Conservation (phyloP, 2,113 vertebrate species). For the Bubalus kerabau region DNA sequence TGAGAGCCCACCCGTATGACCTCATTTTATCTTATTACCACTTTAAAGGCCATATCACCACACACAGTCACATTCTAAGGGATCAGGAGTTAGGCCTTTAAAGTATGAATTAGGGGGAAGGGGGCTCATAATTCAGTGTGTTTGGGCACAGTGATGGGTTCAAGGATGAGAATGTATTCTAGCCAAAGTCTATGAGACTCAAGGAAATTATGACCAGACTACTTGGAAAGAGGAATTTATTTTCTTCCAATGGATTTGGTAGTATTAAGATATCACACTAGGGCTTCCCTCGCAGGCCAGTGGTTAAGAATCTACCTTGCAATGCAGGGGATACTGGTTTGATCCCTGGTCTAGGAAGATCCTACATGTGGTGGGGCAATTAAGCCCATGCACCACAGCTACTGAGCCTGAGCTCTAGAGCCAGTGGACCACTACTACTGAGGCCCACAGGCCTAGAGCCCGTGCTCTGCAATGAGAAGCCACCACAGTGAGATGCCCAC, state of each 20-base stretch:
- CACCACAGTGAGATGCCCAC: background rate
- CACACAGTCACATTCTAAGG: background rate
- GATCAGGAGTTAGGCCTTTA: background rate
- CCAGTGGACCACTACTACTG: background rate
- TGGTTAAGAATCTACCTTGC: background rate
- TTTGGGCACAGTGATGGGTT: background rate
- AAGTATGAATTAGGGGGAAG: background rate
- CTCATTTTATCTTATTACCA: background rate
- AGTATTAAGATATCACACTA: background rate
- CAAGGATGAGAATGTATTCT: background rate
- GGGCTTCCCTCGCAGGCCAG: background rate
- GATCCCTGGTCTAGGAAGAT: background rate
- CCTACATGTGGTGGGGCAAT: background rate
- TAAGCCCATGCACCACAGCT: background rate
- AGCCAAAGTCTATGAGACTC: background rate
- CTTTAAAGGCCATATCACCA: background rate
- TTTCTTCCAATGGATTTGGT: background rate
- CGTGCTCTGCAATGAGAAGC: background rate
- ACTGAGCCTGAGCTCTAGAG: background rate
- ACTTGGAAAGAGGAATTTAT: background rate
- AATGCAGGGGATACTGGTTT: background rate
- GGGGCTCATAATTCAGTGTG: background rate
- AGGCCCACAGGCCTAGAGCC: background rate
- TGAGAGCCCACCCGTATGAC: background rate
- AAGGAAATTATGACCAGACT: background rate